Evolutionary conservation across 2,113 vertebrate species (phyloP).

Genomic region (Oryzias woworae): DNA sequence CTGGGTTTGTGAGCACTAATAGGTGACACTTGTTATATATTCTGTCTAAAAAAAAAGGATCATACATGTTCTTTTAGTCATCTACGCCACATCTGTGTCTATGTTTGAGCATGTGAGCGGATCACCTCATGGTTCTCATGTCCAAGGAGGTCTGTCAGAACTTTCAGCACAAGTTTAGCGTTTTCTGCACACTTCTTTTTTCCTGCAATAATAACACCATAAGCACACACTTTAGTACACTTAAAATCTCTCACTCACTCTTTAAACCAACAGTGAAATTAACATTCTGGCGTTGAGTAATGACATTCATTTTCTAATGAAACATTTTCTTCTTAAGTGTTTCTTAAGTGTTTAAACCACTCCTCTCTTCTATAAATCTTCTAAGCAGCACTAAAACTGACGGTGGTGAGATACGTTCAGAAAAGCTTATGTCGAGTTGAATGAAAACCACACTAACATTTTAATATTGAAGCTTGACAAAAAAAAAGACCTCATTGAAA

Average conservation of each 20-base stretch:
- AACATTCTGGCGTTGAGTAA: no score
- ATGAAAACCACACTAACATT: neutral
- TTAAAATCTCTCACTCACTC: neutral
- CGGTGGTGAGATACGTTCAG: neutral
- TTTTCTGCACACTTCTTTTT: conserved; percentile 88
- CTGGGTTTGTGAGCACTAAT: neutral
- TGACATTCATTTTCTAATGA: no score
- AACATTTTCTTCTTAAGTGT: no score
- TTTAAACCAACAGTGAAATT: neutral
- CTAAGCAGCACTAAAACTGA: no score
- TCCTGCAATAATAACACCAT: conserved; percentile 70
- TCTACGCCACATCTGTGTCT: conserved; percentile 5
- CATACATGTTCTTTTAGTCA: neutral
- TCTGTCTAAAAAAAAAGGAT: no score
- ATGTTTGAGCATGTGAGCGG: conserved; percentile 9
- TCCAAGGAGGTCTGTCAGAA: conserved; percentile 91
- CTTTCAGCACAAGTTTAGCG: conserved; percentile 84
- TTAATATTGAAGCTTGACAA: neutral
- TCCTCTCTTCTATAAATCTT: no score
- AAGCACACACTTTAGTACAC: neutral
- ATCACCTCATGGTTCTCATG: conserved; percentile 93
- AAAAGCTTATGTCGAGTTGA: neutral
- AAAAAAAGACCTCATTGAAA: neutral
- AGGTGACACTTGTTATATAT: neutral
- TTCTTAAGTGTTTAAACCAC: no score